Evolutionary conservation across 2,888 invertebrate species (phyloP), one percentile per base, ranked within the genome.

Genomic region (Pilophorus perplexus): DNA sequence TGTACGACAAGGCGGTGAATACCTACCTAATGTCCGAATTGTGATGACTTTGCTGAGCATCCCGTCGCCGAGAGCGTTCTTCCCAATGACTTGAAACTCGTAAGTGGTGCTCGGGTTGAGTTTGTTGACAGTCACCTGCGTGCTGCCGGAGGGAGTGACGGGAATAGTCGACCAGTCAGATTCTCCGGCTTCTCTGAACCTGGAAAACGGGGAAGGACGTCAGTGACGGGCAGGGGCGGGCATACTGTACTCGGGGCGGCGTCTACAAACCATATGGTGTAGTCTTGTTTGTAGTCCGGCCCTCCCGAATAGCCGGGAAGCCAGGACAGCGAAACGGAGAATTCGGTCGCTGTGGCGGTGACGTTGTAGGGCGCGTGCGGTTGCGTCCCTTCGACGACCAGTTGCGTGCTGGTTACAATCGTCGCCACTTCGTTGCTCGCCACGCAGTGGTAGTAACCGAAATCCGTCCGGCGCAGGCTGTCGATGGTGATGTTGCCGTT

Each of bases 291-390:
- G 80, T 92, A 93, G 80, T 93, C 92, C 12, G 92, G 91, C 22
- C 95, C 95, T 50, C 95, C 96, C 74, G 93, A 93, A 78, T 96
- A 92, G 2, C 94, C 96, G 10, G 97, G 95, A 77, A 93, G 82
- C 96, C 97, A 97, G 71, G 86, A 85, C 66, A 97, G 80, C 59
- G 90, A 90, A 68, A 95, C 94, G 69, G 91, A 86, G 78, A 93
- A 94, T 79, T 93, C 90, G 0, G 89, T 90, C 44, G 93, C 89
- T 50, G 88, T 87, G 38, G 92, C 94, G 23, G 92, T 89, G 68
- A 97, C 85, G 79, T 97, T 97, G 82, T 93, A 93, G 0, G 97
- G 97, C 44, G 97, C 95, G 80, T 97, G 96, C 14, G 96, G 96
- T 75, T 95, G 93, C 14, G 96, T 96, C 69, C 94, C 94, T 79